Conservation (phyloP, 2,888 invertebrate genomes). For the Parnassius smintheus region DNA sequence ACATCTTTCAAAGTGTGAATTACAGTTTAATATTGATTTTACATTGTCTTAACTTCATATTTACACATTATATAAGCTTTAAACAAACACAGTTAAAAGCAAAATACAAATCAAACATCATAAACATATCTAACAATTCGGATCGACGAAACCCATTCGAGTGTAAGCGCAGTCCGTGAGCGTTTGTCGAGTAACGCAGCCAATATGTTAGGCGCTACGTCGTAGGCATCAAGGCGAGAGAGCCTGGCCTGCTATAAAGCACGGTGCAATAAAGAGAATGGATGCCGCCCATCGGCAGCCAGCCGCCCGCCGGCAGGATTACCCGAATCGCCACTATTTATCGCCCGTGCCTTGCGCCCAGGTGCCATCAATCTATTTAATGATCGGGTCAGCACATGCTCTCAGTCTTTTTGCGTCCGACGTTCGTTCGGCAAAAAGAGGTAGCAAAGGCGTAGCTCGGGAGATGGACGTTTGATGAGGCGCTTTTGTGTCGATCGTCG, state of each 20-base stretch:
- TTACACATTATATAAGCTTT: not conserved
- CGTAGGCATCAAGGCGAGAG: constrained; percentile 70
- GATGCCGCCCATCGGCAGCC: constrained; percentile 78
- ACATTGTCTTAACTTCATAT: too few relatives aligned
- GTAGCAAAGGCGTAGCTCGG: constrained; percentile 50
- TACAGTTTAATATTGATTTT: too few relatives aligned
- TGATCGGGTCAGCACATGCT: constrained; percentile 80
- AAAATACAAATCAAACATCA: not conserved
- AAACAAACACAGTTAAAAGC: not conserved
- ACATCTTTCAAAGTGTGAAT: too few relatives aligned
- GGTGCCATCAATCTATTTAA: constrained; percentile 82
- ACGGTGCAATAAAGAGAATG: constrained; percentile 80
- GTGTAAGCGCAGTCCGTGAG: constrained; percentile 25
- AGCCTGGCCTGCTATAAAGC: constrained; percentile 72
- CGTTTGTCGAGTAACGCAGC: constrained; percentile 42
- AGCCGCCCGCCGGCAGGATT: constrained; percentile 73
- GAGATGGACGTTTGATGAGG: constrained; percentile 81
- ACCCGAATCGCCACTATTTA: constrained; percentile 81
- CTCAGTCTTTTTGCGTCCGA: constrained; percentile 70
- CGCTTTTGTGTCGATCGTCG: constrained; percentile 74
- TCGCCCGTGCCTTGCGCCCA: constrained; percentile 78
- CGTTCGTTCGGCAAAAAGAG: constrained; percentile 66
- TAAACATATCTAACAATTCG: not conserved
- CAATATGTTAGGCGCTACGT: constrained; percentile 70
- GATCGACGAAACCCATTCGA: constrained; percentile 2